A percentile compares a stretch with the other conserved stretches of the same genome.
These are phyloP conservation scores for Axea sp. DNA, from an alignment of 2,888 invertebrate genomes.

Conservation along the genomic window DNA sequence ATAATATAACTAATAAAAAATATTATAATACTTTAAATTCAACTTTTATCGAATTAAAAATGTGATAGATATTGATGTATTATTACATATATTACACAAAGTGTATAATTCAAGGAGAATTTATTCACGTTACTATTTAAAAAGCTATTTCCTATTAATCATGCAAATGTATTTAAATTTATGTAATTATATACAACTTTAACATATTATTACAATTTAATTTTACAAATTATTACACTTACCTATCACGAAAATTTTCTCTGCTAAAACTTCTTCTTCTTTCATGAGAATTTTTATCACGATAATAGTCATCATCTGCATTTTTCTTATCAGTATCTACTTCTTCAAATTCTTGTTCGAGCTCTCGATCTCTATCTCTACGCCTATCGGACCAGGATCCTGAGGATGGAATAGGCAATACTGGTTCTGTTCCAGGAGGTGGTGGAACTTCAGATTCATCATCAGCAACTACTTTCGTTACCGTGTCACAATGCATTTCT, in stretches of 20 bases:
- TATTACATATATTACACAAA: too few species aligned
- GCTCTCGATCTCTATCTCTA: conserved; percentile 29
- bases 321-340: conserved; percentile 69
- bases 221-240: too few species aligned
- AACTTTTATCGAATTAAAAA: too few species aligned
- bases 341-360: conserved; percentile 53
- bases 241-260: conserved; percentile 77
- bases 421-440: conserved; percentile 77
- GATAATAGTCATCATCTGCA: conserved; percentile 70
- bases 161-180: too few species aligned
- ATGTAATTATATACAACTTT: too few species aligned
- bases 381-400: conserved; percentile 68
- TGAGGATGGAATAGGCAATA: conserved; percentile 73
- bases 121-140: too few species aligned
- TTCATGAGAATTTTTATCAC: conserved; percentile 73
- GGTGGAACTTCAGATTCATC: conserved; percentile 76
- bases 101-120: too few species aligned
- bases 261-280: conserved; percentile 75
- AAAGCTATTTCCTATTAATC: too few species aligned
- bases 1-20: too few species aligned
- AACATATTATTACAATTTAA: too few species aligned
- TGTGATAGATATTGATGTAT: too few species aligned
- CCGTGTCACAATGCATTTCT: conserved; percentile 68
- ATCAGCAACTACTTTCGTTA: conserved; percentile 69
- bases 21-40: too few species aligned